Conservation (phyloP, 1,140 invertebrate species). For the Hyles euphorbiae region DNA sequence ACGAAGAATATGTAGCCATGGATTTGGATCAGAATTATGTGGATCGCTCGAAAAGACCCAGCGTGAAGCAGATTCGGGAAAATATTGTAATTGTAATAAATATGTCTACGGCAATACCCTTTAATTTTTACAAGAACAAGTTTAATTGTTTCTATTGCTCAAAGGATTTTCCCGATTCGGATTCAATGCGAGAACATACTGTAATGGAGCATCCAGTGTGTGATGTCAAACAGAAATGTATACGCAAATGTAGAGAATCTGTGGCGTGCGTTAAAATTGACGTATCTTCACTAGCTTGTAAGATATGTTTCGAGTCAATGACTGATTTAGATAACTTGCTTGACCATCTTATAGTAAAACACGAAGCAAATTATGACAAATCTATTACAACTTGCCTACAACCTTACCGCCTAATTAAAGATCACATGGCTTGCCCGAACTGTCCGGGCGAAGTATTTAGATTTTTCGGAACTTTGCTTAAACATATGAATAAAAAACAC, state of each 20-base stretch:
- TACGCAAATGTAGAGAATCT: slow-evolving; percentile 55
- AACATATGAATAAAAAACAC: slow-evolving; percentile 62
- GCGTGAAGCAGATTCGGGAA: slow-evolving; percentile 59
- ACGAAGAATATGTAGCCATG: slow-evolving; percentile 46
- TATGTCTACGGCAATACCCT: slow-evolving; percentile 65
- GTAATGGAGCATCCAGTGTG: slow-evolving; percentile 52
- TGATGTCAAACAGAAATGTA: slow-evolving; percentile 56
- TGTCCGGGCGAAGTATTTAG: slow-evolving; percentile 54
- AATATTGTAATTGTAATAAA: slow-evolving; percentile 62
- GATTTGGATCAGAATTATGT: slow-evolving; percentile 46
- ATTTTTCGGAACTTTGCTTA: slow-evolving; percentile 63
- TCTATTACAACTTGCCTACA: slow-evolving; percentile 60
- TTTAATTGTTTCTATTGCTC: slow-evolving; percentile 68
- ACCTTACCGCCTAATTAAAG: slow-evolving; percentile 58
- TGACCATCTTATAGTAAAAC: slow-evolving; percentile 55
- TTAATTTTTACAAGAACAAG: slow-evolving; percentile 67
- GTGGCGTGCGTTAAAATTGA: slow-evolving; percentile 66
- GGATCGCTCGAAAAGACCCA: slow-evolving; percentile 39
- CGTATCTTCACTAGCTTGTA: slow-evolving; percentile 53
- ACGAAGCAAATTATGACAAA: slow-evolving; percentile 58
- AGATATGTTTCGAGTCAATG: slow-evolving; percentile 57
- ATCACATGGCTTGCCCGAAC: slow-evolving; percentile 56
- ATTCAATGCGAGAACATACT: slow-evolving; percentile 57
- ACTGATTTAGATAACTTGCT: slow-evolving; percentile 44
- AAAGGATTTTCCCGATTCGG: slow-evolving; percentile 59